These are phyloP conservation scores for Poecilia wingei DNA, from an alignment of 2,797 vertebrate genomes.

Conservation along the genomic window DNA sequence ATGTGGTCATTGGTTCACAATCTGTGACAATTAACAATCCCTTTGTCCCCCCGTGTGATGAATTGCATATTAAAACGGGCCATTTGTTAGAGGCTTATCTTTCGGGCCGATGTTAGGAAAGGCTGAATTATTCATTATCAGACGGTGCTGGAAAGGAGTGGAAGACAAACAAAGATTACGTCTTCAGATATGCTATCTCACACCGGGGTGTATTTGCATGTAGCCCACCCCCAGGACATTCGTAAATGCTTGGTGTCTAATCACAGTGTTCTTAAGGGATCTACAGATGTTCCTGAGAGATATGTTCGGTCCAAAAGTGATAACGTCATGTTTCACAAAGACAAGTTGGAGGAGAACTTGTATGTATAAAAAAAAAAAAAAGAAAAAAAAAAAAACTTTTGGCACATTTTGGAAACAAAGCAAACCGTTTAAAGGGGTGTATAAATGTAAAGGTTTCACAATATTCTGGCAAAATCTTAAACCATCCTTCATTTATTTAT, in stretches of 20 bases:
- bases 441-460: neutral
- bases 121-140: slow-evolving; percentile 67
- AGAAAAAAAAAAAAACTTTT: neutral
- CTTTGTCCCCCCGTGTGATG: slow-evolving; percentile 55
- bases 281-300: slow-evolving; percentile 19
- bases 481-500: neutral
- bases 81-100: slow-evolving; percentile 75
- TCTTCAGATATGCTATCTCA: slow-evolving; percentile 49
- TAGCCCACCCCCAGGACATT: slow-evolving; percentile 34
- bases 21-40: slow-evolving; percentile 66
- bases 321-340: neutral
- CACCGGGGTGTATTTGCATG: slow-evolving; percentile 40
- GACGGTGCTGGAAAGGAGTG: slow-evolving; percentile 52
- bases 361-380: neutral
- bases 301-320: slow-evolving; percentile 8
- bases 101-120: slow-evolving; percentile 50
- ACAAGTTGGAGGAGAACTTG: neutral
- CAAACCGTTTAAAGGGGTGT: neutral
- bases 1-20: slow-evolving; percentile 31
- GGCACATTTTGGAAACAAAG: neutral
- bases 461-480: neutral
- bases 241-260: slow-evolving; percentile 40
- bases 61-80: slow-evolving; percentile 50
- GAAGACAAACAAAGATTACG: slow-evolving; percentile 62
- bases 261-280: slow-evolving; percentile 34